phyloP scores from a whole-genome alignment of 2,888 invertebrate genomes.

The Protophormia terraenovae region DNA sequence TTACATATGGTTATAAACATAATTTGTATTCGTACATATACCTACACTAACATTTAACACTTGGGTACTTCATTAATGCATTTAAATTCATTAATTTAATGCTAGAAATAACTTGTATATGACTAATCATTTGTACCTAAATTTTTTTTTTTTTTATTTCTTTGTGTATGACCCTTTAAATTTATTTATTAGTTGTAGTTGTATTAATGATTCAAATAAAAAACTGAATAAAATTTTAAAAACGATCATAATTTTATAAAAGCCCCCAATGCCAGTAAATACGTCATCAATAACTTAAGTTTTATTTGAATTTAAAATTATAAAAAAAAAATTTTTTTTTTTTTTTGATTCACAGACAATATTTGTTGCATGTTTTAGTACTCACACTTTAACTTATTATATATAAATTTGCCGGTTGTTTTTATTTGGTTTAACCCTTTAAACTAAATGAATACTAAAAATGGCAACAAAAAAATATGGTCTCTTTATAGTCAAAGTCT shows the following conservation, averaged over 20 bases:
- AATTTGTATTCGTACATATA: not conserved
- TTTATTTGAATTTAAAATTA: slow-evolving; percentile 13
- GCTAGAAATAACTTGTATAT: not conserved
- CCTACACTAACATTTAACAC: not conserved
- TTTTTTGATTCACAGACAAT: not conserved
- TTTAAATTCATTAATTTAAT: slow-evolving; percentile 9
- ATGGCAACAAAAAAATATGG: too few species aligned
- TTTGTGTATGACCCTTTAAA: slow-evolving; percentile 25
- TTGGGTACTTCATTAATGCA: not conserved
- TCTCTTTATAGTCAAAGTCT: too few species aligned
- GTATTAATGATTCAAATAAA: not conserved
- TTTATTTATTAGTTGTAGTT: not conserved
- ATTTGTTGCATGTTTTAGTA: not conserved
- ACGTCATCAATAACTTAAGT: slow-evolving; percentile 49
- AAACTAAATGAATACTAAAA: too few species aligned
- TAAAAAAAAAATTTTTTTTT: not conserved
- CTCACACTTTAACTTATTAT: not conserved
- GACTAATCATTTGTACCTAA: slow-evolving; percentile 3
- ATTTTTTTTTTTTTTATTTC: too few species aligned
- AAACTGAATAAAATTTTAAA: not conserved
- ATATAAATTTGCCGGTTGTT: not conserved
- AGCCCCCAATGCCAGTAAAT: slow-evolving; percentile 62
- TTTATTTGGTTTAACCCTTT: slow-evolving; percentile 20
- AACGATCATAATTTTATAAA: slow-evolving; percentile 35
- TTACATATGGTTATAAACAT: not conserved